These are phyloP conservation scores for Sitodiplosis mosellana DNA, from an alignment of 1,140 invertebrate species.

Conservation along the genomic window DNA sequence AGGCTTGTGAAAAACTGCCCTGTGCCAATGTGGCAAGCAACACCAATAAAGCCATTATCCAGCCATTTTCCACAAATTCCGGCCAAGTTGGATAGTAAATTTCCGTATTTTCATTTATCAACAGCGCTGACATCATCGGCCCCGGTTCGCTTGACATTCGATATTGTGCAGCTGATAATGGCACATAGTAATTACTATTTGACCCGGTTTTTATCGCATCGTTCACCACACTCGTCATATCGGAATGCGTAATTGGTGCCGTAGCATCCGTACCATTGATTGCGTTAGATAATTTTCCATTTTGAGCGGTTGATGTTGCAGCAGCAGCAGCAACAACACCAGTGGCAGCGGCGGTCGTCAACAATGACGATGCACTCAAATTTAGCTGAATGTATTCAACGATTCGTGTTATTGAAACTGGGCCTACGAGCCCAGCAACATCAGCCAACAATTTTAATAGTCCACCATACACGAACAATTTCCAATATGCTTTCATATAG, in stretches of 20 bases:
- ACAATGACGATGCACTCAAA: no score
- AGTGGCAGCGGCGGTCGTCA: no score
- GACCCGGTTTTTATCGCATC: no score
- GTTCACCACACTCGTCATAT: no score
- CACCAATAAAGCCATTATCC: constrained; percentile 51
- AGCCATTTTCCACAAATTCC: constrained; percentile 57
- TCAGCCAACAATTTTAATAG: constrained; percentile 62
- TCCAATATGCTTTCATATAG: constrained; percentile 49
- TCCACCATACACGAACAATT: constrained; percentile 49
- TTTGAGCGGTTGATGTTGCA: no score
- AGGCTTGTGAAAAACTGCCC: constrained; percentile 65
- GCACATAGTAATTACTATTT: no score
- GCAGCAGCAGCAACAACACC: no score
- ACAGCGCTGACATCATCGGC: constrained; percentile 6
- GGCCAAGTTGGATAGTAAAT: constrained; percentile 28
- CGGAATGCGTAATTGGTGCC: no score
- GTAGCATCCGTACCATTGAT: no score
- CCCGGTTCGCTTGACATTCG: neutral
- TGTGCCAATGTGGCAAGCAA: constrained; percentile 55
- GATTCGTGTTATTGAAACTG: constrained; percentile 54
- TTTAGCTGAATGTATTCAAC: constrained; percentile 38
- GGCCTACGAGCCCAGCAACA: constrained; percentile 51
- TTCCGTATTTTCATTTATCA: constrained; percentile 10
- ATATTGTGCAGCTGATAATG: no score
- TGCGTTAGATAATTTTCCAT: no score